Base-by-base conservation (phyloP, 2,113 vertebrate genomes). In the Cavia aperea region DNA sequence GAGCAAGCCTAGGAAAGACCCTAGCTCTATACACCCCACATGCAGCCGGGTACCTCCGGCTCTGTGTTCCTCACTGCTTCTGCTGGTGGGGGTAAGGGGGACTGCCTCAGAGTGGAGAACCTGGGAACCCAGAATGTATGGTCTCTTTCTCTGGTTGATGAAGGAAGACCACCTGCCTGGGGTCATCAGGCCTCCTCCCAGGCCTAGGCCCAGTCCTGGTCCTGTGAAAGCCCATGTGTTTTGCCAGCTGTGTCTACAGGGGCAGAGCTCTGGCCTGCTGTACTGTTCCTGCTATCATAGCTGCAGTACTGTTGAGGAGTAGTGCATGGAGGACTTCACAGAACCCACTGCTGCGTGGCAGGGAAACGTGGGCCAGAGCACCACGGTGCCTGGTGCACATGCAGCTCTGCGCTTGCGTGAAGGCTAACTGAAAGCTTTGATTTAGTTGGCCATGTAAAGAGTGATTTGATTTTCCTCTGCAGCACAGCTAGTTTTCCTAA, bases 281-380 rank as follows among this genome's bases (percentile, higher is more conserved):
- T 36, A 1, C 12, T 3, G 9, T 16, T 46, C 51, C 31, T 72
- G 33, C 9, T 0, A 1, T 54, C 1, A 0, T 12, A 7, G 16
- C 24, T 62, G 19, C 7, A 3, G 14, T 0, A 4, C 33, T 15
- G 12, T 8, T 4, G 5, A 51, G 18, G 39, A 9, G 1, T 9
- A 29, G 11, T 1, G 7, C 51, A 3, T 1, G 1, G 12, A 29
- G 19, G 29, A 24, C n/a, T 7, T 1, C 18, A 2, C 33, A 24
- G 70, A 29, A 46, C 43, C 21, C 65, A 51, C 7, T 2, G 1
- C 62, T 24, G 23, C 29, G 9, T 8, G 1, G 21, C 31, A 7
- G 39, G 23, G 62, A 39, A 9, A 1, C 1, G 8, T 6, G 7
- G 2, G 36, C 2, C 1, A 13, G 19, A n/a, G 9, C 0, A 0